These are phyloP conservation scores for Epinotia brunnichana DNA, from an alignment of 2,888 invertebrate species.

Conservation along the genomic window DNA sequence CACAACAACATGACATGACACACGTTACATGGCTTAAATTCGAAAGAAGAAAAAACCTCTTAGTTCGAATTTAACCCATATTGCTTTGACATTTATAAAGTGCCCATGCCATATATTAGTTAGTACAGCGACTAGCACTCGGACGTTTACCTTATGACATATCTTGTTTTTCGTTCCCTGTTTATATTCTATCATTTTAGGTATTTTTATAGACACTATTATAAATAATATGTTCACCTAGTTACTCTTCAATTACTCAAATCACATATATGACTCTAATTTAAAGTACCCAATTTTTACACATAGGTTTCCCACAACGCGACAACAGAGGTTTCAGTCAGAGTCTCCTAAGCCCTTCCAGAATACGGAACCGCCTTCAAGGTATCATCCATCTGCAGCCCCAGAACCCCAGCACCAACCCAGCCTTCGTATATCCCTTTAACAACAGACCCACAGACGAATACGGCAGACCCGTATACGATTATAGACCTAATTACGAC, in stretches of 20 bases:
- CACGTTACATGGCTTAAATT: too few species aligned
- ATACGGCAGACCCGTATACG: slow-evolving; percentile 39
- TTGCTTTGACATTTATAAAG: too few species aligned
- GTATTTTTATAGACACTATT: not conserved
- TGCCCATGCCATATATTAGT: too few species aligned
- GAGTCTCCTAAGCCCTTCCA: slow-evolving; percentile 51
- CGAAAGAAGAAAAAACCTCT: too few species aligned
- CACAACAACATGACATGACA: too few species aligned
- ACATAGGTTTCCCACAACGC: slow-evolving; percentile 62
- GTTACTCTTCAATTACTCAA: not conserved
- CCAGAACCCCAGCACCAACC: slow-evolving; percentile 48
- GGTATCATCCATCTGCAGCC: slow-evolving; percentile 53
- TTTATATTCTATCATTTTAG: not conserved
- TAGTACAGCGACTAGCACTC: too few species aligned
- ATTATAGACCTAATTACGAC: slow-evolving; percentile 44
- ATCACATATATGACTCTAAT: slow-evolving; percentile 10
- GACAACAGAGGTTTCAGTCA: slow-evolving; percentile 54
- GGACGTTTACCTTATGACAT: too few species aligned
- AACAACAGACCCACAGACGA: slow-evolving; percentile 47
- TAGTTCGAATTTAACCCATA: too few species aligned
- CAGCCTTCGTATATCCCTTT: slow-evolving; percentile 48
- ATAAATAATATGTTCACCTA: not conserved
- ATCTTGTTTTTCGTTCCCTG: too few species aligned
- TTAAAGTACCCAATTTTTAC: slow-evolving; percentile 30
- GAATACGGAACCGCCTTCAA: slow-evolving; percentile 53